Base-by-base conservation (phyloP, 2,797 vertebrate species). In the Eupleurogrammus muticus region DNA sequence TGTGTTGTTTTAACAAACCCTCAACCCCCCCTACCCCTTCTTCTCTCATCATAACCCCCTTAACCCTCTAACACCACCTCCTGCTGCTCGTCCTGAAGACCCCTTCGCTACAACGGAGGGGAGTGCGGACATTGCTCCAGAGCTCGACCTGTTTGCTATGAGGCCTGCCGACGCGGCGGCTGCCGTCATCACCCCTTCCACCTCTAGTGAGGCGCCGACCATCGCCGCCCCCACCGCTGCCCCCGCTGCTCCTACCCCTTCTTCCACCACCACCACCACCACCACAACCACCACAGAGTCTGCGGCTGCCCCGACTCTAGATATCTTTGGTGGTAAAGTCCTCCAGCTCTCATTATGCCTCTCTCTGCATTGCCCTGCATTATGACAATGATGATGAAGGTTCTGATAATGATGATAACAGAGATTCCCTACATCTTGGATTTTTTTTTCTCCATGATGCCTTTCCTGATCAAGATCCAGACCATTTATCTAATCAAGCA, bases 251-350 rank as follows among this genome's bases (percentile, higher is more conserved):
- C 93, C 95, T 92, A 69, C 95, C 86, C 86, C 94, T 66, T 82
- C 91, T 78, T 79, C 91, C 83, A 94, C 96, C 92, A 92, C 95
- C 66, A 71, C 95, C 55, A 79, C 87, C 61, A 93, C 95, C 91
- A 93, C 95, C 82, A 78, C 92, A 85, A 78, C 94, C 80, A 82
- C 94, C 82, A 88, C 95, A 87, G 91, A 90, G 82, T 90, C 91
- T 86, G 70, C 91, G 78, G 84, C 95, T 47, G 90, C 89, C 62
- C 96, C 96, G 91, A 94, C 96, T 94, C 96, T 99, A 96, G 97
- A 99, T 97, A 96, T 99, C 94, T 99, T 99, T 96, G 96, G 97
- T 96, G 97, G 97, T 99, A 99, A 95, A 91, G 95, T 93, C 93
- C 82, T 91, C 71, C 86, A 40, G 40, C 85, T 90, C 75, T 90